A percentile compares a stretch with the other conserved stretches of the same genome.
phyloP scores from a whole-genome alignment of 92 coral and sea anemone genomes.

The Paragorgia papillata region DNA sequence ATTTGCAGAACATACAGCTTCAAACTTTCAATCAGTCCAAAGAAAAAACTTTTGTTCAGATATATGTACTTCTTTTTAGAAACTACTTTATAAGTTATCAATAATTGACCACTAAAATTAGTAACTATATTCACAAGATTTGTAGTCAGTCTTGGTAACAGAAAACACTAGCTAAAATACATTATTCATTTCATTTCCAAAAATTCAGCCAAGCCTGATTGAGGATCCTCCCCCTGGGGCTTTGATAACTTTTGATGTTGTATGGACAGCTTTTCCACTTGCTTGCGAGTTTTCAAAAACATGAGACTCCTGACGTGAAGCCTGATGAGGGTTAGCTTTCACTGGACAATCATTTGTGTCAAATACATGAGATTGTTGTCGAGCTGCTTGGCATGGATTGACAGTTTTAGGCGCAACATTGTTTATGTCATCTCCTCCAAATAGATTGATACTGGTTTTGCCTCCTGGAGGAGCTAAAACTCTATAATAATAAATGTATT shows the following conservation, averaged over 20 bases:
- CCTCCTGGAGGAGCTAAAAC: slow-evolving; percentile 99
- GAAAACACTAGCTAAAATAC: too few relatives aligned
- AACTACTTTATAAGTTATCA: too few relatives aligned
- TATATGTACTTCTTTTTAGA: too few relatives aligned
- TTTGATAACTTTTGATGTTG: slow-evolving; percentile 73
- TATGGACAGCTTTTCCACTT: slow-evolving; percentile 36
- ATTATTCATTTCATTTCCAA: background rate
- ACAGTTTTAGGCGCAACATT: slow-evolving; percentile 46
- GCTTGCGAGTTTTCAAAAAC: slow-evolving; percentile 58
- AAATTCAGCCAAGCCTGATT: slow-evolving; percentile 77
- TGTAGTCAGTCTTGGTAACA: too few relatives aligned
- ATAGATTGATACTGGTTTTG: slow-evolving; percentile 77
- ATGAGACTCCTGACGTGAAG: slow-evolving; percentile 78
- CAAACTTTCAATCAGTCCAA: too few relatives aligned
- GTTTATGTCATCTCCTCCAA: slow-evolving; percentile 55
- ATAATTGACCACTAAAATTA: too few relatives aligned
- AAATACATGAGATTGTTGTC: slow-evolving; percentile 88
- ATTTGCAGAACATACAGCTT: too few relatives aligned
- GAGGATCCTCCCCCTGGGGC: slow-evolving; percentile 95
- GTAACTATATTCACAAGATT: too few relatives aligned
- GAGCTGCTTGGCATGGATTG: slow-evolving; percentile 80
- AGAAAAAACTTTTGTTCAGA: too few relatives aligned
- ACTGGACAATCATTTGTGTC: slow-evolving; percentile 48
- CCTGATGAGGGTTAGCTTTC: slow-evolving; percentile 66
- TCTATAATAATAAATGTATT: slow-evolving; percentile 48